These are phyloP conservation scores for Saccopteryx bilineata DNA, from an alignment of 2,113 vertebrate species.

Conservation along the genomic window DNA sequence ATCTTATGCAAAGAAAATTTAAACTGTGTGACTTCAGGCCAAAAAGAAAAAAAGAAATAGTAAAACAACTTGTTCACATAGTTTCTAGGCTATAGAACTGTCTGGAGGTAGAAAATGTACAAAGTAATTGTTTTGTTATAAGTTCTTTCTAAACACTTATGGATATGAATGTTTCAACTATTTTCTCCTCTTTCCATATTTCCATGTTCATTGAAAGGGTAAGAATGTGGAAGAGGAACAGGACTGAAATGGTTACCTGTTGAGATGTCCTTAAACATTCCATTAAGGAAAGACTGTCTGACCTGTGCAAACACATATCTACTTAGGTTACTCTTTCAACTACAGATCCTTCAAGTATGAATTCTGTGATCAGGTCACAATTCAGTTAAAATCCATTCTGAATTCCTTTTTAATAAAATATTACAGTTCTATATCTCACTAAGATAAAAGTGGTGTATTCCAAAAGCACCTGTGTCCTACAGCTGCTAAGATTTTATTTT, in stretches of 20 bases:
- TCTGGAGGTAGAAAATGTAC: neutral
- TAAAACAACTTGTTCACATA: neutral
- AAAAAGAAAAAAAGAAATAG: neutral
- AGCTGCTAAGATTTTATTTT: slow-evolving; percentile 27
- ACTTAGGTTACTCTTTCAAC: slow-evolving; percentile 9
- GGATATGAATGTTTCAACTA: neutral
- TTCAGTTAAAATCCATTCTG: slow-evolving; percentile 42
- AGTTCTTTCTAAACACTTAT: neutral
- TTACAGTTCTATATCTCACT: neutral
- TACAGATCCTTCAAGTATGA: neutral
- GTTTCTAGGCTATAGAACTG: neutral
- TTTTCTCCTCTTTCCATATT: neutral
- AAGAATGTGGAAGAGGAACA: neutral
- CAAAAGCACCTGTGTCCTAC: neutral
- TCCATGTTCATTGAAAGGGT: neutral
- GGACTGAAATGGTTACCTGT: neutral
- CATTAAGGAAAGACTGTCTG: neutral
- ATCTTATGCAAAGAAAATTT: neutral
- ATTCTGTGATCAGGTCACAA: slow-evolving; percentile 39
- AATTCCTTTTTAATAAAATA: slow-evolving; percentile 51
- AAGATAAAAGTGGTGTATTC: slow-evolving; percentile 40
- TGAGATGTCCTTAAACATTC: neutral
- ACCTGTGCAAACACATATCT: neutral
- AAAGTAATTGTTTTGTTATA: neutral
- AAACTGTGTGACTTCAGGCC: neutral